Evolutionary conservation across 2,888 invertebrate species (phyloP), one percentile per base, ranked within the genome.

Genomic region (Hemistola chrysoprasaria): DNA sequence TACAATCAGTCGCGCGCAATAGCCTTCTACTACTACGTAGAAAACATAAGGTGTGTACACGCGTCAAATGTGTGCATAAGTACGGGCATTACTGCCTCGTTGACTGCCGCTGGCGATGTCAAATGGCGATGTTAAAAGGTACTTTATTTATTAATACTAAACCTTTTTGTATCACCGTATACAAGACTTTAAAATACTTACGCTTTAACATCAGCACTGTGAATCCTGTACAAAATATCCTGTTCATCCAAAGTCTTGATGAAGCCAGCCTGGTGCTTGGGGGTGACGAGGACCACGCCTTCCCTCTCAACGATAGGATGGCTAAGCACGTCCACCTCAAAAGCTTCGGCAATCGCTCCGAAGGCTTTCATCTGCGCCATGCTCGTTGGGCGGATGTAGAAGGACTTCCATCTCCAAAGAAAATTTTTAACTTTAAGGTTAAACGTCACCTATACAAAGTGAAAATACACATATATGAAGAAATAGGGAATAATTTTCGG

Each of bases 191-290:
- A 7, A 29, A 26, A 11, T 20, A 72, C 72, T 77, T 64, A 90
- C 90, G 61, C 51, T 54, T 89, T 82, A 0, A 91, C 79, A 62
- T 92, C 75, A 1, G 84, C 71, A 11, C 80, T 62, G 34, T 86
- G 78, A 1, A 90, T 60, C 24, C 62, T 67, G 56, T 83, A 82
- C 0, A 56, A 28, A 26, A 92, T 85, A 0, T 62, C 63, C 6
- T 73, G 53, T 0, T 58, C 47, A 0, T 65, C 56, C 22, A 91
- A 51, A 0, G 71, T 56, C 1, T 59, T 53, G 7, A 62, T 49
- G 57, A 90, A 88, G 0, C 33, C 51, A 1, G 48, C 53, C 44
- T 79, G 75, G 5, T 71, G 50, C 8, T 70, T 32, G 1, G 90
- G 84, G 20, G 71, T 65, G 2, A 90, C 90, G 45, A 90, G 70